Evolutionary conservation across 2,113 vertebrate genomes (phyloP), one percentile per base, ranked within the genome.

Genomic region (Muscicapa adusta): DNA sequence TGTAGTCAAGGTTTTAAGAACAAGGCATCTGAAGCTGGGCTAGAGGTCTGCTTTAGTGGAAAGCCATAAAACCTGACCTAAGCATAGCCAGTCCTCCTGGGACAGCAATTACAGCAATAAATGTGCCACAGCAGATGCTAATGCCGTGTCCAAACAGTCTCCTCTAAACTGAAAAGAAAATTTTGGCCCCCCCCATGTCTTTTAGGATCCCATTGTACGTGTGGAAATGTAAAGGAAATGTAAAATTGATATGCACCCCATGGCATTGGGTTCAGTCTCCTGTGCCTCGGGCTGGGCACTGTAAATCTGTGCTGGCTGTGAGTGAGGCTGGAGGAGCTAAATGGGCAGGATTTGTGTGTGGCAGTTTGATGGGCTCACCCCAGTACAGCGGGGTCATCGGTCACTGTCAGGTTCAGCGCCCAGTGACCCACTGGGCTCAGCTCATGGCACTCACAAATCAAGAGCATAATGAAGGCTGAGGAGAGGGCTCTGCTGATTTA

Each of bases 331-430:
- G 65, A 91, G 76, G 92, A 94, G 75, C 58, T 90, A 82, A 95
- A 92, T 14, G 86, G 84, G 91, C 91, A 94, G 67, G 65, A 95
- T 94, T 89, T 95, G 91, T 96, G 89, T 34, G 71, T 91, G 74
- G 94, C 85, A 88, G 75, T 91, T 94, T 97, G 97, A 95, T 85
- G 94, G 93, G 87, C 87, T 92, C 4, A 9, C 96, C 88, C 63
- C 57, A 33, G 92, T 45, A 66, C 96, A 65, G 73, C 0, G 53
- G 89, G 91, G 83, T 53, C 82, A 88, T 97, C 13, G 73, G 92
- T 97, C 97, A 97, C 78, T 76, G 97, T 96, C 97, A 97, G 91
- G 97, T 96, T 96, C 97, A 97, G 85, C 7, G 3, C 93, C 97
- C 91, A 51, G 45, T 93, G 97, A 97, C 95, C 95, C 93, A 74